Conservation (phyloP, 2,888 invertebrate species). For the Listrodromus nycthemerus region DNA sequence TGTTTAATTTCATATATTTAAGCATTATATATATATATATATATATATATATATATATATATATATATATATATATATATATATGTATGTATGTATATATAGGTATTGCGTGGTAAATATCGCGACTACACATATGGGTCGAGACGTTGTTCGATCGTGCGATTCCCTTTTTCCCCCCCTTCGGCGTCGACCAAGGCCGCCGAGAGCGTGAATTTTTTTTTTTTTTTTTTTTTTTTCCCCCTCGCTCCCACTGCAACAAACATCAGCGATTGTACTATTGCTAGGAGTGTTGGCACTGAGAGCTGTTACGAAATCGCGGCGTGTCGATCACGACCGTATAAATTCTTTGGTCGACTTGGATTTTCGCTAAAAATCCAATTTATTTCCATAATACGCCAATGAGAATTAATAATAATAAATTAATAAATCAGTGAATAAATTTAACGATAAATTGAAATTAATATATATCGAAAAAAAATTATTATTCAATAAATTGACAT, state of each 20-base stretch:
- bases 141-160: constrained; percentile 41
- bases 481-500: too few relatives aligned
- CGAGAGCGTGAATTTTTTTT: constrained; percentile 42
- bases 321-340: background rate
- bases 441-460: too few relatives aligned
- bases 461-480: too few relatives aligned
- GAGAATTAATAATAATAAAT: too few relatives aligned
- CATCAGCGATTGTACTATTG: background rate
- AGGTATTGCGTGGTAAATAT: constrained; percentile 4
- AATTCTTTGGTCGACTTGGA: background rate
- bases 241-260: background rate
- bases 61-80: too few relatives aligned
- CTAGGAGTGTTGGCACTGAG: background rate
- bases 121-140: constrained; percentile 14
- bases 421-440: too few relatives aligned
- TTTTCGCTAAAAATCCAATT: too few relatives aligned
- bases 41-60: too few relatives aligned
- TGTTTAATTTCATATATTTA: too few relatives aligned
- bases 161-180: constrained; percentile 49
- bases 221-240: constrained; percentile 3
- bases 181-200: constrained; percentile 54
- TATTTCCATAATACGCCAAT: too few relatives aligned
- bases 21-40: background rate
- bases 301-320: background rate
- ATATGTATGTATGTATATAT: too few relatives aligned